Base-by-base conservation (phyloP, 2,113 vertebrate genomes). In the Zosterops hypoxanthus region DNA sequence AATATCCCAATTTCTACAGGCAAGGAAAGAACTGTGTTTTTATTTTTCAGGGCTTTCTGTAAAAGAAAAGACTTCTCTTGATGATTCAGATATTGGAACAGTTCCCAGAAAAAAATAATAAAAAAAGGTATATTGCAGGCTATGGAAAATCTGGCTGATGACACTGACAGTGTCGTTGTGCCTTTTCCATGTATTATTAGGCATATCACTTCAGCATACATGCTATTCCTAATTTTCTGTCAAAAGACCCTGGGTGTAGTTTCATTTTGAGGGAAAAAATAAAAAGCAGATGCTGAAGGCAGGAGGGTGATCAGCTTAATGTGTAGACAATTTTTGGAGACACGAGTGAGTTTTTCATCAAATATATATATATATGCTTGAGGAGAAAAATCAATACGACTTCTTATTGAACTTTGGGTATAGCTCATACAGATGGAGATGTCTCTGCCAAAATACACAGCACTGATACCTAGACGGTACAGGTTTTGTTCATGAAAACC, bases 41-140 rank as follows among this genome's bases (percentile, higher is more conserved):
- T 91, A 50, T 92, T 95, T 95, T 94, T 82, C 39, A 83, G 39
- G 47, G 52, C 3, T 1, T 82, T 95, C 80, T 88, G 44, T 75
- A 63, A 69, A 88, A 95, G 84, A 86, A 61, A 87, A 91, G 61
- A 13, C 60, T 60, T 26, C 36, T 96, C 29, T 77, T 85, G 42
- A 80, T 90, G 93, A 90, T 66, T 96, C 75, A 82, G 75, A 28
- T 80, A 14, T 80, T 91, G 91, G 84, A 91, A 82, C 24, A n/a
- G 24, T 26, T 96, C 75, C 75, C 79, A 73, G 63, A 34, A 53
- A 53, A 68, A 76, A 14, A 77, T 33, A 19, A 69, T 33, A 19
- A 69, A 39, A 53, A 42, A 68, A 5, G 5, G 12, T 85, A 15
- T 53, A 28, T 82, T 82, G 16, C 55, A 80, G 70, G 26, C 14